Base-by-base conservation (phyloP, 2,888 invertebrate species). In the Balanococcus diminutus region DNA sequence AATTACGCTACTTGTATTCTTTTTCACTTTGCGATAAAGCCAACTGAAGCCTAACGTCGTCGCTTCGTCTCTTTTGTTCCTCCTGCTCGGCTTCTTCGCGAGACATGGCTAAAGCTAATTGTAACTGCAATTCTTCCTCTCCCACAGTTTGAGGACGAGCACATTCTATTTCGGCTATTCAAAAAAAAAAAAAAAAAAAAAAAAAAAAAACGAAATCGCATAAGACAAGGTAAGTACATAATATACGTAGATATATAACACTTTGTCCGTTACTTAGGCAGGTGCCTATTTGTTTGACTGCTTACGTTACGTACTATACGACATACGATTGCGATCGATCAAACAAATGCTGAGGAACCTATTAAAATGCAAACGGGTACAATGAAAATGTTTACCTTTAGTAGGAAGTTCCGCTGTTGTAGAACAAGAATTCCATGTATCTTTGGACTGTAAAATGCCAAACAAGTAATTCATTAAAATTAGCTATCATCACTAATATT, bases 11-110 rank as follows among this genome's bases (percentile, higher is more conserved):
- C 95, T 94, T 95, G 90, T 96, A 96, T 91, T 97, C 97, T 90
- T 96, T 95, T 91, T 97, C 96, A 90, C 97, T 97, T 91, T 98
- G 97, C 90, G 95, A 95, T 88, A 99, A 92, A 56, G 98, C 98
- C 90, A 99, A 92, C 91, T 98, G 98, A 88, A 99, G 92, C 88
- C 98, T 93, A 87, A 98, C 97, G 91, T 99, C 98, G 90, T 99
- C 99, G 88, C 96, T 96, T 88, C 98, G 94, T 87, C 97, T 92
- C 89, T 97, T 94, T 88, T 97, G 94, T 91, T 98, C 97, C 90
- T 98, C 98, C 88, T 97, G 95, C 89, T 99, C 99, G 39, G 98
- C 98, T 91, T 99, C 99, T 91, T 99, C 99, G 87, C 98, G 94
- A 82, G 97, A 97, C 96, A 99, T 98, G 86, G 99, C 99, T 90